Conservation (phyloP, 2,888 invertebrate genomes). For the Harpalus rufipes region DNA sequence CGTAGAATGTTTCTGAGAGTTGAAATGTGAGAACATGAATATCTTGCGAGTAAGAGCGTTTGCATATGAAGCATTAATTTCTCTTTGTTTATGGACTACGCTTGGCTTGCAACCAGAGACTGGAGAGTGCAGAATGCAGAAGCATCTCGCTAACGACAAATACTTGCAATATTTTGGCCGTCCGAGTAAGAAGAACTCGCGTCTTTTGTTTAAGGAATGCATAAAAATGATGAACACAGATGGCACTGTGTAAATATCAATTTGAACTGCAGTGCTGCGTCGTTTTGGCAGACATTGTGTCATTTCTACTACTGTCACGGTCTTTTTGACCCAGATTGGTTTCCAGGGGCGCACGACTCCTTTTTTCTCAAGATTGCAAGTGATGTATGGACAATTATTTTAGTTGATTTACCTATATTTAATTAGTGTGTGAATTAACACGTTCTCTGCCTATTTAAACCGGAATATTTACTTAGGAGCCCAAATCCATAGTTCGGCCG, state of each 20-base stretch:
- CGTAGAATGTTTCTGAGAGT: neutral
- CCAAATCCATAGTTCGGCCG: too few species aligned
- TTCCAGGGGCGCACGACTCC: slow-evolving; percentile 4
- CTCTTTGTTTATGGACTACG: slow-evolving; percentile 44
- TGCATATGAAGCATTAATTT: slow-evolving; percentile 47
- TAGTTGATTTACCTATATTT: too few species aligned
- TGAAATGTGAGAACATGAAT: slow-evolving; percentile 7
- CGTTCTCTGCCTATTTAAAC: too few species aligned
- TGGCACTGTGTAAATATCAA: slow-evolving; percentile 64
- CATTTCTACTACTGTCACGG: slow-evolving; percentile 16
- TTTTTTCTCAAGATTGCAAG: neutral
- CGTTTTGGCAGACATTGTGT: slow-evolving; percentile 51
- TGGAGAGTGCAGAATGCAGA: slow-evolving; percentile 31
- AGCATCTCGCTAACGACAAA: slow-evolving; percentile 50
- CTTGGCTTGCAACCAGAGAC: slow-evolving; percentile 35
- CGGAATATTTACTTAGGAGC: too few species aligned
- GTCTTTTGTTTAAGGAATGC: slow-evolving; percentile 67
- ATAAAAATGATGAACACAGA: slow-evolving; percentile 67
- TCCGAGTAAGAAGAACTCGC: slow-evolving; percentile 13
- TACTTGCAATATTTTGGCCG: slow-evolving; percentile 60
- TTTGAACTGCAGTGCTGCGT: slow-evolving; percentile 51
- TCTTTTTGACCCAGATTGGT: slow-evolving; percentile 52
- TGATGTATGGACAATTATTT: too few species aligned
- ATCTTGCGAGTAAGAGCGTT: slow-evolving; percentile 10
- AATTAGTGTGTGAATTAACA: too few species aligned